Percentiles rank a stretch among this genome's conserved stretches.
These are phyloP conservation scores for Dexiosoma caninum DNA, from an alignment of 2,888 invertebrate genomes.

Conservation along the genomic window DNA sequence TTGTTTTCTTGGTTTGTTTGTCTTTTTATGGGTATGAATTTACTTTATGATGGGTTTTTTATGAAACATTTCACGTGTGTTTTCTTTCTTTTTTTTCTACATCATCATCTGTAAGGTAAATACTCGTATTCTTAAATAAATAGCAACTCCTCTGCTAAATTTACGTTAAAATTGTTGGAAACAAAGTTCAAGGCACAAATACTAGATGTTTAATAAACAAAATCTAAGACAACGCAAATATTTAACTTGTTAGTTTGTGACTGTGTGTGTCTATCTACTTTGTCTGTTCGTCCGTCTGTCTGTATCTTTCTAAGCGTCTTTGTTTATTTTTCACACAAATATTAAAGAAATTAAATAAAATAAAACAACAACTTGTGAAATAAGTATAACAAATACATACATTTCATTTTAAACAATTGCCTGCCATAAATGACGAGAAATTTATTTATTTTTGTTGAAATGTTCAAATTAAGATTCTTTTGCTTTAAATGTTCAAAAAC, in stretches of 20 bases:
- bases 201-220: slow-evolving; percentile 45
- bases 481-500: background rate
- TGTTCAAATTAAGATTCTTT: background rate
- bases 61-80: slow-evolving; percentile 15
- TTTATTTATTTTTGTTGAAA: background rate
- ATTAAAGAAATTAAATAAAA: slow-evolving; percentile 40
- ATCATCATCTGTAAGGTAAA: slow-evolving; percentile 38
- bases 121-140: background rate
- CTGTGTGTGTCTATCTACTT: background rate
- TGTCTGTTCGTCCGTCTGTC: background rate
- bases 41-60: slow-evolving; percentile 10
- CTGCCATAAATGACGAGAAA: slow-evolving; percentile 25
- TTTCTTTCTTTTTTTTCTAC: background rate
- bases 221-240: slow-evolving; percentile 55
- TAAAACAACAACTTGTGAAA: slow-evolving; percentile 37
- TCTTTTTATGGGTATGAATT: background rate
- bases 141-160: slow-evolving; percentile 42
- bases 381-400: slow-evolving; percentile 41
- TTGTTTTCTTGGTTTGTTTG: background rate
- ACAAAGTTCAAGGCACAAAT: slow-evolving; percentile 6
- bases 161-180: slow-evolving; percentile 16
- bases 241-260: slow-evolving; percentile 28
- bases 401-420: slow-evolving; percentile 32
- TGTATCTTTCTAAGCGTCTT: background rate
- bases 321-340: slow-evolving; percentile 62